Percentiles rank a stretch among this genome's conserved stretches.
Evolutionary conservation across 1,140 invertebrate genomes (phyloP).

Genomic region (Hyles vespertilio): DNA sequence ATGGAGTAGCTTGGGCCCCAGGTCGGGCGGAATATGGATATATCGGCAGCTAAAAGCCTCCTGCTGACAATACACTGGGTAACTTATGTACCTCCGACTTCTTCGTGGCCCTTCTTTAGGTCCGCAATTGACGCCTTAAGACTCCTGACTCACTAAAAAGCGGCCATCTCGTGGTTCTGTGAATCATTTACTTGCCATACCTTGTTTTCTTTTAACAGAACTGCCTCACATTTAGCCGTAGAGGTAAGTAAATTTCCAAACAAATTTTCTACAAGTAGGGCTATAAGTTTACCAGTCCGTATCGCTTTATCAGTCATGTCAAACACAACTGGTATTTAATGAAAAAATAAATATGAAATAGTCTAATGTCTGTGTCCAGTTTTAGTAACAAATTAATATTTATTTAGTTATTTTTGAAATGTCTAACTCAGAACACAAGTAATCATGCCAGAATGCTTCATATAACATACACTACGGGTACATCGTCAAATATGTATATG

Average conservation of each 20-base stretch:
- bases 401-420: too few species aligned
- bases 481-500: too few species aligned
- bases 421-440: not conserved
- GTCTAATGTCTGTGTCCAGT: too few species aligned
- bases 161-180: not conserved
- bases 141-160: slow-evolving; percentile 1
- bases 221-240: slow-evolving; percentile 13
- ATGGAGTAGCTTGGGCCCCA: too few species aligned
- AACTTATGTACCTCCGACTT: not conserved
- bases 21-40: too few species aligned
- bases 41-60: not conserved
- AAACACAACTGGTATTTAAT: too few species aligned
- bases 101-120: not conserved
- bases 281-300: not conserved
- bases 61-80: not conserved
- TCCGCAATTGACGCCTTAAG: not conserved
- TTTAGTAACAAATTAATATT: too few species aligned
- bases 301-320: not conserved
- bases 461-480: too few species aligned
- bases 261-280: slow-evolving; percentile 3
- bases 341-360: not conserved
- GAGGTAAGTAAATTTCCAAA: not conserved
- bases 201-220: slow-evolving; percentile 9
- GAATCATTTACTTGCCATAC: not conserved
- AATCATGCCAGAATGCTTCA: not conserved